Percentiles rank a stretch among this genome's conserved stretches.
Evolutionary conservation across 2,113 vertebrate species (phyloP).

Genomic region (Laticauda laticaudata): DNA sequence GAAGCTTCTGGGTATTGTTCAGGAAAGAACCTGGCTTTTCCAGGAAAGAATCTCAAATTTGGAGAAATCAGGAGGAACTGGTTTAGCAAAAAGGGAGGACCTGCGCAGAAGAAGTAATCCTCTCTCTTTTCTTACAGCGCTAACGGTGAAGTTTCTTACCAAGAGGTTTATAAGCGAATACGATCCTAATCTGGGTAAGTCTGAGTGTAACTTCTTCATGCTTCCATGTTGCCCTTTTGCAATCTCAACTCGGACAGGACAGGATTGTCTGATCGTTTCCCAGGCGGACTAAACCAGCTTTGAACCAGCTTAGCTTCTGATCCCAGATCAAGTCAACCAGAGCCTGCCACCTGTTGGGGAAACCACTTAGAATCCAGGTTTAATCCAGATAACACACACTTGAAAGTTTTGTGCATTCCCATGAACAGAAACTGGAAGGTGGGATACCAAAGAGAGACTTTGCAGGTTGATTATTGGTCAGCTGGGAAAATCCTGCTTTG

Average conservation of each 20-base stretch:
- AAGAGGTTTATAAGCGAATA: constrained; percentile 93
- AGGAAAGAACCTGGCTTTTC: no score
- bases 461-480: neutral
- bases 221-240: neutral
- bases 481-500: neutral
- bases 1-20: neutral
- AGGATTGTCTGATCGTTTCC: neutral
- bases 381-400: neutral
- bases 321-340: neutral
- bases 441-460: neutral
- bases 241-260: neutral
- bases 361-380: neutral
- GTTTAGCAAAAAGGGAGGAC: neutral
- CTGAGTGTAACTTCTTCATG: rapidly evolving
- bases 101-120: neutral
- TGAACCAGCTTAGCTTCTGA: neutral
- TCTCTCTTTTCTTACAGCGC: constrained; percentile 69
- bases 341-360: neutral
- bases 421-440: neutral
- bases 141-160: constrained; percentile 91
- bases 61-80: neutral
- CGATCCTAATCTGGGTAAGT: constrained; percentile 88
- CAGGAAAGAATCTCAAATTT: neutral
- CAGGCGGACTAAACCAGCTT: neutral
- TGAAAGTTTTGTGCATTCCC: neutral